Conservation (phyloP, 2,797 vertebrate genomes). For the Sarcoramphus papa region DNA sequence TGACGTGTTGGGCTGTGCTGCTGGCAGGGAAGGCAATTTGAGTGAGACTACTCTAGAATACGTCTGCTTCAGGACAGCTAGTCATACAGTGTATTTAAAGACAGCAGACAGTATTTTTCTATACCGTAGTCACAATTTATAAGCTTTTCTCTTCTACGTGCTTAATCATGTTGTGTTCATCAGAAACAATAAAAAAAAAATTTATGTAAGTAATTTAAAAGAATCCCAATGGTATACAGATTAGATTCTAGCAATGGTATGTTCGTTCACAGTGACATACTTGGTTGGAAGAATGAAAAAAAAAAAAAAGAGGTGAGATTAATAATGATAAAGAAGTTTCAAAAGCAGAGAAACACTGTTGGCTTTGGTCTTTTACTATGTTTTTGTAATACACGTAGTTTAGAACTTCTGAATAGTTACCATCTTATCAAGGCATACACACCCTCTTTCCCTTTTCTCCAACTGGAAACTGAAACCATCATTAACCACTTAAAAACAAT, state of each 20-base stretch:
- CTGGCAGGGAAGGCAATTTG: background rate
- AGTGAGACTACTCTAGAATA: background rate
- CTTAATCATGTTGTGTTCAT: background rate
- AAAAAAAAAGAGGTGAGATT: background rate
- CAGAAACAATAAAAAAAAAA: background rate
- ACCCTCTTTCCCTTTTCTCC: background rate
- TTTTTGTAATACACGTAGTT: background rate
- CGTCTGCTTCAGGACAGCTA: background rate
- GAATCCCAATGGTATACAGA: background rate
- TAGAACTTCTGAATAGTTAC: background rate
- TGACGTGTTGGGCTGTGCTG: background rate
- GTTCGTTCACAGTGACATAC: accelerated
- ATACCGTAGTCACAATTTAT: background rate
- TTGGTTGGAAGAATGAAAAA: background rate
- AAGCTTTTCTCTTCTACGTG: background rate
- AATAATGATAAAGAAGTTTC: background rate
- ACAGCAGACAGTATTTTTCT: background rate
- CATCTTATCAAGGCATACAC: background rate
- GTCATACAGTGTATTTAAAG: background rate
- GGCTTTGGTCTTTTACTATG: background rate
- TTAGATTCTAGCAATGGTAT: background rate
- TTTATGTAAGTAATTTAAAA: background rate
- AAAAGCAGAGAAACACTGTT: background rate
- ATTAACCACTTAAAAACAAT: background rate
- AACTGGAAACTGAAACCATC: background rate